These are phyloP conservation scores for Protophormia terraenovae DNA, from an alignment of 2,888 invertebrate genomes.

Conservation along the genomic window DNA sequence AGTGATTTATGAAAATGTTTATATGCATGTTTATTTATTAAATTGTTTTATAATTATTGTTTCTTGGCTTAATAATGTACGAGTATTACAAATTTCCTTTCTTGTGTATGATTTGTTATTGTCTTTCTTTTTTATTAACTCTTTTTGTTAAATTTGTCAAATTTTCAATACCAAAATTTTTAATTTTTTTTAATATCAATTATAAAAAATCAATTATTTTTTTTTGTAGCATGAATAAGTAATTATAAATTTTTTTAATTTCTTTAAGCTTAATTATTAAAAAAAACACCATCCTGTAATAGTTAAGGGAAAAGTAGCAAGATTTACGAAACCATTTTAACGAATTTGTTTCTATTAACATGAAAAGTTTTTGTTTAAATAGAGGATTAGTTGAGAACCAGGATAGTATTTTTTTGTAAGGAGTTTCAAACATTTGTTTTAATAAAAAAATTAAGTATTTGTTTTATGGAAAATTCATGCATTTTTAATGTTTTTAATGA, in stretches of 20 bases:
- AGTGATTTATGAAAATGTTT: conserved; percentile 50
- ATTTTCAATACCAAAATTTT: conserved; percentile 40
- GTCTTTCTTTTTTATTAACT: not conserved
- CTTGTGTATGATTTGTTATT: conserved; percentile 3
- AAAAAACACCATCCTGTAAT: conserved; percentile 6
- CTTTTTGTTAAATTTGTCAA: not conserved
- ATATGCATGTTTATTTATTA: conserved; percentile 34
- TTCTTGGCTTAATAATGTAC: conserved; percentile 16
- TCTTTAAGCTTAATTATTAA: not conserved
- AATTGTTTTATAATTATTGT: not conserved
- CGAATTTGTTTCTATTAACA: too few species aligned
- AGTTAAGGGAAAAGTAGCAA: not conserved
- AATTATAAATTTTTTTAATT: not conserved
- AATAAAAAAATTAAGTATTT: not conserved
- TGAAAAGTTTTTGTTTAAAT: not conserved
- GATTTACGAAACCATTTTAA: conserved; percentile 15
- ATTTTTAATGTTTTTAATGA: not conserved
- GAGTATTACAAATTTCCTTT: conserved; percentile 34
- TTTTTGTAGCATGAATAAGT: conserved; percentile 1
- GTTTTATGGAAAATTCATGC: conserved; percentile 21
- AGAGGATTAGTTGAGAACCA: too few species aligned
- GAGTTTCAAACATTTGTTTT: not conserved
- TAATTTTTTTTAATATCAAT: not conserved
- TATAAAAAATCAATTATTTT: not conserved
- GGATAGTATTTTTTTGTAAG: not conserved